These are phyloP conservation scores for Phylloscopus trochilus DNA, from an alignment of 2,113 vertebrate species.

Conservation along the genomic window DNA sequence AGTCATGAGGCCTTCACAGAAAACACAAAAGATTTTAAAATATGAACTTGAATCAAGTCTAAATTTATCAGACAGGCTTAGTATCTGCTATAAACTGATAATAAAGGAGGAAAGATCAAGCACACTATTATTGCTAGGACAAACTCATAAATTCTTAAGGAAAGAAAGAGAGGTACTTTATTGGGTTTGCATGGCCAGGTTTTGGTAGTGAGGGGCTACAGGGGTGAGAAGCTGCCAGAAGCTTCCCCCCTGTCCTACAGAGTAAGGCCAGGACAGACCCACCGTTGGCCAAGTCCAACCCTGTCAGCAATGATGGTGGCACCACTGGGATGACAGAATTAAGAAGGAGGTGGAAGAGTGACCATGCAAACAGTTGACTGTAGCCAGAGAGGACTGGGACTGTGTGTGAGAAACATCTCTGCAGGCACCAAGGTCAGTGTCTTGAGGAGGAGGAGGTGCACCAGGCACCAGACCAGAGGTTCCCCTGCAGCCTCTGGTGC, in stretches of 20 bases:
- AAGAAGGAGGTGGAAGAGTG: rapidly evolving
- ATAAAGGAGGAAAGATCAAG: neutral
- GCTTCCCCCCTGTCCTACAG: neutral
- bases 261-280: neutral
- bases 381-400: neutral
- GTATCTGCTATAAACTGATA: neutral
- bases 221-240: neutral
- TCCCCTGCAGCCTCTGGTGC: neutral
- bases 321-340: neutral
- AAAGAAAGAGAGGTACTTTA: neutral
- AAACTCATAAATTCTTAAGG: neutral
- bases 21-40: slow-evolving; percentile 40
- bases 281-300: rapidly evolving
- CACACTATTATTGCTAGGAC: neutral
- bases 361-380: no score
- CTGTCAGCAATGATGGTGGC: neutral
- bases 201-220: neutral
- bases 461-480: neutral
- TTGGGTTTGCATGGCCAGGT: neutral
- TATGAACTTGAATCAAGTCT: neutral
- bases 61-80: neutral
- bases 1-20: neutral
- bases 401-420: neutral
- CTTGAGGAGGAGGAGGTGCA: neutral
- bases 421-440: neutral